Percentiles rank a stretch among this genome's conserved stretches.
Conservation (phyloP, 2,888 invertebrate species). For the Idaea aversata region DNA sequence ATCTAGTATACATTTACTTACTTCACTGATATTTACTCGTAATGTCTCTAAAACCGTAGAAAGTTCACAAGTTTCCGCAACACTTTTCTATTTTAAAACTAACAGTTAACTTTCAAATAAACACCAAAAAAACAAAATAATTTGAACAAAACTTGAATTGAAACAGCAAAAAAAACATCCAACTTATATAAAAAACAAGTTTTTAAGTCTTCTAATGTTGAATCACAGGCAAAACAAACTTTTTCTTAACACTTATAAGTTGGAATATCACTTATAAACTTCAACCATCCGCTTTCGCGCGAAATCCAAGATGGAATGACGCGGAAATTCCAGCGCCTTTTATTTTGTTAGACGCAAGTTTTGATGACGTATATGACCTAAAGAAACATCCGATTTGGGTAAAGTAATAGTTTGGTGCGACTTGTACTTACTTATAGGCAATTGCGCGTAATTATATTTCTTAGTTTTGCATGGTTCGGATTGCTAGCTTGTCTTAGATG, state of each 20-base stretch:
- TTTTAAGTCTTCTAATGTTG: not conserved
- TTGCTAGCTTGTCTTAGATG: too few species aligned
- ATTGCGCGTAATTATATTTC: too few species aligned
- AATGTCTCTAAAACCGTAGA: not conserved
- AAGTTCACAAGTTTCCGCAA: not conserved
- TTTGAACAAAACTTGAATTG: not conserved
- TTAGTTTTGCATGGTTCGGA: too few species aligned
- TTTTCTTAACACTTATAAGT: not conserved
- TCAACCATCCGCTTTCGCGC: not conserved
- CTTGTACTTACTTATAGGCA: too few species aligned
- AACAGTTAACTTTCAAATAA: not conserved
- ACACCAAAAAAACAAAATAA: not conserved
- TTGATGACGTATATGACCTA: not conserved
- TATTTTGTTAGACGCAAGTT: not conserved
- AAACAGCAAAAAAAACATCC: not conserved
- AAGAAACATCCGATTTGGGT: not conserved
- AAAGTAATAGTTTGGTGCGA: too few species aligned
- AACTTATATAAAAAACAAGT: not conserved
- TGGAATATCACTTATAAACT: not conserved
- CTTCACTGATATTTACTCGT: not conserved
- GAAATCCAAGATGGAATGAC: not conserved
- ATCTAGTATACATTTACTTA: not conserved
- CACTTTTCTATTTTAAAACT: not conserved
- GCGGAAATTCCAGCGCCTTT: not conserved
- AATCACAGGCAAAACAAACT: not conserved